Evolutionary conservation across 2,888 invertebrate species (phyloP).

Genomic region (Ectemnius cavifrons): DNA sequence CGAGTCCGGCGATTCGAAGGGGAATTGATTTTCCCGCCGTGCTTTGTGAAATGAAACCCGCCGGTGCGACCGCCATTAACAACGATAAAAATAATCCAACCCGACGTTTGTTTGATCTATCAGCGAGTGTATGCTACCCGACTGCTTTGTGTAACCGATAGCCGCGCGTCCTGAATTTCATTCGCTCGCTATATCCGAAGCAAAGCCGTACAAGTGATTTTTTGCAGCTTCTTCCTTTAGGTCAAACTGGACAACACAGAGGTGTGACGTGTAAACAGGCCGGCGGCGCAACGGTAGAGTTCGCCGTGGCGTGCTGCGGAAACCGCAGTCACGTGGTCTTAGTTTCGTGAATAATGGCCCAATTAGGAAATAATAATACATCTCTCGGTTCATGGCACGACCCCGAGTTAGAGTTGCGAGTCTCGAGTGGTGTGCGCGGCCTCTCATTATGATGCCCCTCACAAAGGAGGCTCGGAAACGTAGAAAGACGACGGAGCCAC

Average conservation of each 20-base stretch:
- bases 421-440: constrained; percentile 53
- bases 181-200: constrained; percentile 2
- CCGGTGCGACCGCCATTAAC: constrained; percentile 72
- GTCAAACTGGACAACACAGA: not conserved
- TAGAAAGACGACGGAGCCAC: constrained; percentile 48
- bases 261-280: constrained; percentile 40
- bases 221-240: too few relatives aligned
- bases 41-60: constrained; percentile 75
- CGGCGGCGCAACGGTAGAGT: constrained; percentile 12
- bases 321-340: constrained; percentile 56
- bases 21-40: constrained; percentile 74
- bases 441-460: constrained; percentile 62
- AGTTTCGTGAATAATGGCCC: constrained; percentile 67
- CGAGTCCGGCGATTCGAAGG: constrained; percentile 52
- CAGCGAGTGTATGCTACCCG: constrained; percentile 66
- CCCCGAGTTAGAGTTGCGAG: constrained; percentile 58
- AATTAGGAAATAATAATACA: constrained; percentile 70
- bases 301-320: constrained; percentile 16
- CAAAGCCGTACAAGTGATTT: too few relatives aligned
- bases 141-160: constrained; percentile 50
- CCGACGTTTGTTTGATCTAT: constrained; percentile 76
- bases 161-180: constrained; percentile 47
- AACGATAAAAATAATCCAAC: constrained; percentile 76
- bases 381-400: constrained; percentile 47
- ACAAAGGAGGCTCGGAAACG: constrained; percentile 55